Evolutionary conservation across 2,888 invertebrate genomes (phyloP).

Genomic region (Physocephala rufipes): DNA sequence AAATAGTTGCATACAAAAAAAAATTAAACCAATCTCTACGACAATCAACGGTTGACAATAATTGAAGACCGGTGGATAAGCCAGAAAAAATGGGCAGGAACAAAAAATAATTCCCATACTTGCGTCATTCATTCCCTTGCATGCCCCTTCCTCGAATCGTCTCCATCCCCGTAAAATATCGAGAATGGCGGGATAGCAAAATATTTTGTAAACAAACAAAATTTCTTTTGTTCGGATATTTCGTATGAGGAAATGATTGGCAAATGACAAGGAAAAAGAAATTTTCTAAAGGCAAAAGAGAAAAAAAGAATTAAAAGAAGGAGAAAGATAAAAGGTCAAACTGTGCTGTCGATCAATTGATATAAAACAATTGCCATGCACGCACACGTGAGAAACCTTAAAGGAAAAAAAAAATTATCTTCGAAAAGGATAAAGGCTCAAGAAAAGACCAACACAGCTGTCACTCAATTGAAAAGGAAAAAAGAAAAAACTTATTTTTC

Average conservation of each 20-base stretch:
- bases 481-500: background rate
- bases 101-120: background rate
- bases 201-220: conserved; percentile 33
- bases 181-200: conserved; percentile 5
- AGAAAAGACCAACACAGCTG: conserved; percentile 35
- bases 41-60: conserved; percentile 4
- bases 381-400: conserved; percentile 1
- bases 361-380: conserved; percentile 16
- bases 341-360: conserved; percentile 23
- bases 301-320: conserved; percentile 1
- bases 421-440: conserved; percentile 18
- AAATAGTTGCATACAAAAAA: background rate
- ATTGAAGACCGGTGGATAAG: background rate
- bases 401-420: conserved; percentile 24
- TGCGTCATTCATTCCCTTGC: background rate
- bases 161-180: no score
- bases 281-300: conserved; percentile 3
- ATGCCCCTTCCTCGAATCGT: background rate
- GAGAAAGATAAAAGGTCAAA: conserved; percentile 2
- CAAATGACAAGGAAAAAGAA: background rate
- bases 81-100: background rate
- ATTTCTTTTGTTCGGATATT: no score
- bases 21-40: background rate
- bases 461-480: conserved; percentile 12
- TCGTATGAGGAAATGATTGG: no score